These are phyloP conservation scores for Macroglossus sobrinus DNA, from an alignment of 2,113 vertebrate genomes.

Conservation along the genomic window DNA sequence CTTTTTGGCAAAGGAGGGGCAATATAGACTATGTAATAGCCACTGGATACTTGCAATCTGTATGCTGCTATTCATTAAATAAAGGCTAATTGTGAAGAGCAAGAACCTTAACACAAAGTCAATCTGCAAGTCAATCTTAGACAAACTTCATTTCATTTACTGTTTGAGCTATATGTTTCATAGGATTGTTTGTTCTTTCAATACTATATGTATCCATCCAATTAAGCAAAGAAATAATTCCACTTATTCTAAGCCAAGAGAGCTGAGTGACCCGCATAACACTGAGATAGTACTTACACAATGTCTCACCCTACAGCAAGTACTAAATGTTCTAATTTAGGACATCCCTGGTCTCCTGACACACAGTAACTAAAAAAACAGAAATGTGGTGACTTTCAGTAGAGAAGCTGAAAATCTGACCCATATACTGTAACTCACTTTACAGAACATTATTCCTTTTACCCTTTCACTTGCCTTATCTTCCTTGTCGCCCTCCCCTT, in stretches of 20 bases:
- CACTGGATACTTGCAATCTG: background rate
- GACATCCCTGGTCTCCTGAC: background rate
- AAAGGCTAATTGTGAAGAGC: background rate
- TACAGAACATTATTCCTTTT: background rate
- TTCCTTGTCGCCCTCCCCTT: background rate
- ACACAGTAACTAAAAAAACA: background rate
- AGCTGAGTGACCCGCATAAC: background rate
- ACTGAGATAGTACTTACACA: background rate
- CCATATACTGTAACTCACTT: background rate
- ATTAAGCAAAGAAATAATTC: background rate
- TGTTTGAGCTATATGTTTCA: background rate
- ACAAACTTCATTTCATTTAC: background rate
- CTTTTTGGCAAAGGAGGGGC: background rate
- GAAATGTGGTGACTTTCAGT: background rate
- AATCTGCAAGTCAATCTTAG: background rate
- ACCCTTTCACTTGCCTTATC: background rate
- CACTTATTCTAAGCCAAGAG: background rate
- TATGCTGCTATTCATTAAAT: background rate
- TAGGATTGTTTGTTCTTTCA: background rate
- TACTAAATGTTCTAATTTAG: background rate
- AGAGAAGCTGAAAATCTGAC: background rate
- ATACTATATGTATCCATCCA: background rate
- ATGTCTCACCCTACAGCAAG: background rate
- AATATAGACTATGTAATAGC: background rate
- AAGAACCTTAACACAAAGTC: background rate